A percentile compares a stretch with the other conserved stretches of the same genome.
phyloP scores from a whole-genome alignment of 2,113 vertebrate genomes.

The Epinephelus moara region DNA sequence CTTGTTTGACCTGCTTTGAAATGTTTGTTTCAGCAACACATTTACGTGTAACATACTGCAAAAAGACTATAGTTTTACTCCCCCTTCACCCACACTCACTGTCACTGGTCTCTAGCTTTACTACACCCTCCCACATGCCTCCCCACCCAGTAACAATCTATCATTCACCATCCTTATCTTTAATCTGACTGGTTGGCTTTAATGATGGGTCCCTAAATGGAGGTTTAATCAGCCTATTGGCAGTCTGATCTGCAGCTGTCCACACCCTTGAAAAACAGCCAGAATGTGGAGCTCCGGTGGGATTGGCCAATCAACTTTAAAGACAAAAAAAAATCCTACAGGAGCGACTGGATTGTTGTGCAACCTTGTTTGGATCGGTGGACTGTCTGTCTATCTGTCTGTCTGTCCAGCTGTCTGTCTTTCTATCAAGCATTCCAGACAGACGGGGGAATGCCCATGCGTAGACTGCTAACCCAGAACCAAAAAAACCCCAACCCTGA shows the following conservation, averaged over 20 bases:
- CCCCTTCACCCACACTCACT: conserved; percentile 62
- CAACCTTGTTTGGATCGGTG: conserved; percentile 83
- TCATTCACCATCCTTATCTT: conserved; percentile 81
- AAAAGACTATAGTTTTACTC: conserved; percentile 82
- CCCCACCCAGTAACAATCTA: conserved; percentile 69
- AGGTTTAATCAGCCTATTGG: conserved; percentile 85
- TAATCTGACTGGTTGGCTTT: conserved; percentile 86
- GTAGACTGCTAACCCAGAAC: conserved; percentile 75
- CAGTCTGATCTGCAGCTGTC: conserved; percentile 82
- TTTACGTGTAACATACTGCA: conserved; percentile 90
- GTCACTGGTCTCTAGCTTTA: conserved; percentile 89
- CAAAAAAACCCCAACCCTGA: conserved; percentile 25
- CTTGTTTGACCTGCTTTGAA: conserved; percentile 93
- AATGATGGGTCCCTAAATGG: conserved; percentile 85
- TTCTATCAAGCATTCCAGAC: conserved; percentile 79
- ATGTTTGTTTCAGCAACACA: conserved; percentile 91
- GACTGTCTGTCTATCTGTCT: conserved; percentile 70
- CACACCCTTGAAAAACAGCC: conserved; percentile 75
- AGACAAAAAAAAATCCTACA: conserved; percentile 78
- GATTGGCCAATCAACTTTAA: conserved; percentile 87
- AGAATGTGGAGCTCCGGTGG: conserved; percentile 86
- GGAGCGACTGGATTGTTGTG: conserved; percentile 76
- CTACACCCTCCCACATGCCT: conserved; percentile 45
- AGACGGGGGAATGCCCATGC: conserved; percentile 66
- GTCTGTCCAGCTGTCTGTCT: conserved; percentile 64